These are phyloP conservation scores for Pseudachorutes palmiensis DNA, from an alignment of 1,140 invertebrate species.

Conservation along the genomic window DNA sequence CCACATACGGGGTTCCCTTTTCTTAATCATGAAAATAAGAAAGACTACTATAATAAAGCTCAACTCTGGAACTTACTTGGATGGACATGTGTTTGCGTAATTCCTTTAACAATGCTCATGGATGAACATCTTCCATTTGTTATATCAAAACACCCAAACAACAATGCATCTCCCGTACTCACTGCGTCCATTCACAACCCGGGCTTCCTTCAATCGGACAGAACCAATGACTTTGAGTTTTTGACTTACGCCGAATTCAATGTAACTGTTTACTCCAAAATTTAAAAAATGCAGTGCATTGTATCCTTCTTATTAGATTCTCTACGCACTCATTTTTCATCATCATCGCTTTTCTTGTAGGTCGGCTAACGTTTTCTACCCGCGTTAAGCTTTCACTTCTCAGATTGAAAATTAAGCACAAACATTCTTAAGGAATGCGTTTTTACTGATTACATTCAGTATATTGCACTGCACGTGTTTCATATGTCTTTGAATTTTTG, in stretches of 20 bases:
- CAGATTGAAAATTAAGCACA: too few species aligned
- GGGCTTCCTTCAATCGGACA: neutral
- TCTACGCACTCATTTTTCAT: too few species aligned
- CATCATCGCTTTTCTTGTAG: too few species aligned
- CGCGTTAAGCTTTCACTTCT: too few species aligned
- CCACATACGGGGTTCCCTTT: conserved; percentile 1
- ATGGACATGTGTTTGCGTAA: conserved; percentile 3
- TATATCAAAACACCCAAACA: too few species aligned
- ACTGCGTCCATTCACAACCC: neutral
- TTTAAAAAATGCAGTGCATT: neutral
- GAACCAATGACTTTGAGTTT: neutral
- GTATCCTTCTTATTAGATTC: neutral
- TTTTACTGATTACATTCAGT: too few species aligned
- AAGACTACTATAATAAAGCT: neutral
- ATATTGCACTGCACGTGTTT: too few species aligned
- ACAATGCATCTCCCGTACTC: too few species aligned
- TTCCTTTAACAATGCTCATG: neutral
- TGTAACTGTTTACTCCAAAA: conserved; percentile 6
- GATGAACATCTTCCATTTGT: neutral
- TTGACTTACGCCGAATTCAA: conserved; percentile 13
- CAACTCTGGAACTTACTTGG: neutral
- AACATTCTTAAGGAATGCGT: too few species aligned
- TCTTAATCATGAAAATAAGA: neutral
- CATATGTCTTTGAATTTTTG: too few species aligned
- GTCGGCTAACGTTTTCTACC: too few species aligned